Conservation (phyloP, 2,888 invertebrate species). For the Phytoseiulus persimilis region DNA sequence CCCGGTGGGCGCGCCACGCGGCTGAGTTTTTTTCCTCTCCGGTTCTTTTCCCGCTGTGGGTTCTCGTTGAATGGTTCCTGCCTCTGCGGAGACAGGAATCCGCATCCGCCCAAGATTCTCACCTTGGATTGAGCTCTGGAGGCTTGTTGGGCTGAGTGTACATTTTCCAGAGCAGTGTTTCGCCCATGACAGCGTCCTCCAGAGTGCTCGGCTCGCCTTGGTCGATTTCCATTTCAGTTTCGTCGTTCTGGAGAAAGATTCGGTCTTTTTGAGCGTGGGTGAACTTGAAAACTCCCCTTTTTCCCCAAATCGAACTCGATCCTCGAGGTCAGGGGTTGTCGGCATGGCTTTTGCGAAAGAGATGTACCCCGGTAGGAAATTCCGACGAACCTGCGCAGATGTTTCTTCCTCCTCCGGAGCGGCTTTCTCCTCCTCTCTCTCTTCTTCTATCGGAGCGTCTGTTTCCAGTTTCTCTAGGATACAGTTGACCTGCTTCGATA, state of each 20-base stretch:
- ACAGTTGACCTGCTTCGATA: conserved; percentile 20
- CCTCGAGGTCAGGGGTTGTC: background rate
- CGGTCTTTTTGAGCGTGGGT: background rate
- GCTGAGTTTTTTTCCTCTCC: background rate
- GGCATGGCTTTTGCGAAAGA: background rate
- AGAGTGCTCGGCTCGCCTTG: conserved; percentile 32
- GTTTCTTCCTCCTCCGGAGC: conserved; percentile 10
- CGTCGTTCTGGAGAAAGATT: background rate
- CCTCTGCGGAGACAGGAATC: too few species aligned
- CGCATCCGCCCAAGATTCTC: background rate
- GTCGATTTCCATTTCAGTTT: conserved; percentile 32
- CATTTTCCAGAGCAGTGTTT: conserved; percentile 15
- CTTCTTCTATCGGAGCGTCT: background rate
- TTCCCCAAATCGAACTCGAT: background rate
- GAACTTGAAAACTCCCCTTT: too few species aligned
- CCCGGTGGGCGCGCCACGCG: background rate
- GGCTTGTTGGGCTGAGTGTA: conserved; percentile 9
- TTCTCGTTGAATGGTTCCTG: too few species aligned
- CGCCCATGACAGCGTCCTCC: background rate
- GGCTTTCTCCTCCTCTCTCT: conserved; percentile 12
- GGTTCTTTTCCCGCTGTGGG: background rate
- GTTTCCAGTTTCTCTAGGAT: conserved; percentile 32
- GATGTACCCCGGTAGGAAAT: too few species aligned
- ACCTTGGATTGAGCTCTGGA: background rate
- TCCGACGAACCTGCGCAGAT: background rate